Base-by-base conservation (phyloP, 2,797 vertebrate genomes). In the Cephalopachus bancanus region DNA sequence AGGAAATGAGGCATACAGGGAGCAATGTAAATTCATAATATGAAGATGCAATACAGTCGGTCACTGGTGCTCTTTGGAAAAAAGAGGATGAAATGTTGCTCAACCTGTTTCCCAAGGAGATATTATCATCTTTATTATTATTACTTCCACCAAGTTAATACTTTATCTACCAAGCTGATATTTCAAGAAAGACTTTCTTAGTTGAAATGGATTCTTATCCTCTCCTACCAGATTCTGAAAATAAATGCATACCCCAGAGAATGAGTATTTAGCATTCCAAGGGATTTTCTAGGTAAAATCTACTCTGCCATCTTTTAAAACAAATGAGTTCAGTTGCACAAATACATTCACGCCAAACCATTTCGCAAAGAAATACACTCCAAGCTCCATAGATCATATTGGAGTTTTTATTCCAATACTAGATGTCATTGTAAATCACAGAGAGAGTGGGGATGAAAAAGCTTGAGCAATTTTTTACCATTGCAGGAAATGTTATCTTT, bases 41-140 rank as follows among this genome's bases (percentile, higher is more conserved):
- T 57, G 62, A 44, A 33, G 37, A 95, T 72, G 17, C 19, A 93
- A 28, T 83, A 10, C 53, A 76, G 93, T 11, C 0, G 0, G 74
- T 93, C 96, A 72, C 57, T 53, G n/a, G 19, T 62, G 60, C 15
- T 86, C 19, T 5, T 59, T 33, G 69, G 57, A 72, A 62, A 94
- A 94, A 91, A 8, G 0, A 10, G 95, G 51, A 87, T 94, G 75
- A 64, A 91, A 44, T 78, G 51, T 87, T 90, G 16, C 93, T 95
- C 97, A 85, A 59, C 72, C 89, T 95, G 84, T 83, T 97, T 94
- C 85, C 95, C 94, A 14, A 20, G 90, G 17, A 74, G 95, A 98
- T 92, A 95, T 88, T 93, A 96, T 91, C 95, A 62, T 93, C 93
- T 93, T 95, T 97, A 92, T 97, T 97, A 95, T 97, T 96, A 96